These are phyloP conservation scores for Machaerirhynchus nigripectus DNA, from an alignment of 2,113 vertebrate species.

Conservation along the genomic window DNA sequence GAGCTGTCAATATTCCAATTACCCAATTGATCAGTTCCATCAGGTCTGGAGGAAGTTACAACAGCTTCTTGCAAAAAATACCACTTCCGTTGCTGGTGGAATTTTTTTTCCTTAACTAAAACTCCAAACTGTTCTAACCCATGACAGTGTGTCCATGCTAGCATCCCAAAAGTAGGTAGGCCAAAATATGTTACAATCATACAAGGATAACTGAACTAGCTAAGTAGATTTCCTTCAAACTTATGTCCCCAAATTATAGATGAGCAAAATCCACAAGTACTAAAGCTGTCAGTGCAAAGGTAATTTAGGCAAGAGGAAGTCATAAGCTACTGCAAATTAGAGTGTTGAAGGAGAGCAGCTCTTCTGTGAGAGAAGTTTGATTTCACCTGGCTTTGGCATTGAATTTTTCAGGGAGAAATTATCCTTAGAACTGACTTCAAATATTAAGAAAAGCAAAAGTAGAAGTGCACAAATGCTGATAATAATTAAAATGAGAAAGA, in stretches of 20 bases:
- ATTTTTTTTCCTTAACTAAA: no score
- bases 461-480: not conserved
- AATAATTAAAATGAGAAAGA: not conserved
- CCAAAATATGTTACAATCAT: not conserved
- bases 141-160: accelerated
- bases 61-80: no score
- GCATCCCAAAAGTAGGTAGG: not conserved
- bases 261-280: not conserved
- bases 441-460: not conserved
- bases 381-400: not conserved
- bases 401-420: not conserved
- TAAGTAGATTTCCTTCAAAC: not conserved
- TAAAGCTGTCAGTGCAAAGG: not conserved
- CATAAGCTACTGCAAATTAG: not conserved
- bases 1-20: no score
- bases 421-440: not conserved
- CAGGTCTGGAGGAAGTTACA: no score
- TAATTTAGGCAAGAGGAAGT: not conserved
- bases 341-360: not conserved
- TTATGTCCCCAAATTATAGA: not conserved
- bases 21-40: no score
- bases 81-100: no score
- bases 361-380: not conserved
- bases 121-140: no score
- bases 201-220: not conserved